A percentile compares a stretch with the other conserved stretches of the same genome.
These are phyloP conservation scores for Trematomus loennbergii DNA, from an alignment of 2,113 vertebrate genomes.

Conservation along the genomic window DNA sequence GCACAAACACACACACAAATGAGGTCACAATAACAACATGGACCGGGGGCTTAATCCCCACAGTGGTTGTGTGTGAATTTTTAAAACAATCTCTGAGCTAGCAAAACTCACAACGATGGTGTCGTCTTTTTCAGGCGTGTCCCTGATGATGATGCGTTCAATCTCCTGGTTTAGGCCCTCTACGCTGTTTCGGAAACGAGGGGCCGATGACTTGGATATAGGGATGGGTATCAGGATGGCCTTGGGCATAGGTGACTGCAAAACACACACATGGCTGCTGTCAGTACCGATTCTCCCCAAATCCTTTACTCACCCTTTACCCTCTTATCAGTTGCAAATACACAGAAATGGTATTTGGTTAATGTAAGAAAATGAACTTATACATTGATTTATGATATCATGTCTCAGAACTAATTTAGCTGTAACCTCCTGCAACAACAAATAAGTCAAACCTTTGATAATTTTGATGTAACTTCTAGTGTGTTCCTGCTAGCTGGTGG, in stretches of 20 bases:
- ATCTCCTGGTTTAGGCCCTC: slow-evolving; percentile 99
- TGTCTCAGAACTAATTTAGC: neutral
- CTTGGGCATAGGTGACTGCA: slow-evolving; percentile 94
- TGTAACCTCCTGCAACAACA: neutral
- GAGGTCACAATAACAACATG: slow-evolving; percentile 47
- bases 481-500: slow-evolving; percentile 5
- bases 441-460: neutral
- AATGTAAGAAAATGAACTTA: no score
- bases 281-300: neutral
- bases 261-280: slow-evolving; percentile 11
- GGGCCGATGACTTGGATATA: slow-evolving; percentile 93
- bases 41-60: slow-evolving; percentile 6
- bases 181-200: slow-evolving; percentile 96
- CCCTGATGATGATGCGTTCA: slow-evolving; percentile 96
- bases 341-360: neutral
- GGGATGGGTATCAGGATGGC: slow-evolving; percentile 94
- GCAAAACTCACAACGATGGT: slow-evolving; percentile 91
- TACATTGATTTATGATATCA: no score
- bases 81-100: neutral
- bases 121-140: slow-evolving; percentile 95
- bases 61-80: neutral
- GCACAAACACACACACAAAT: slow-evolving; percentile 5
- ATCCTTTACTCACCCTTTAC: no score
- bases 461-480: neutral
- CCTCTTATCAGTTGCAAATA: no score